Conservation (phyloP, 2,797 vertebrate species). For the Pampus argenteus region DNA sequence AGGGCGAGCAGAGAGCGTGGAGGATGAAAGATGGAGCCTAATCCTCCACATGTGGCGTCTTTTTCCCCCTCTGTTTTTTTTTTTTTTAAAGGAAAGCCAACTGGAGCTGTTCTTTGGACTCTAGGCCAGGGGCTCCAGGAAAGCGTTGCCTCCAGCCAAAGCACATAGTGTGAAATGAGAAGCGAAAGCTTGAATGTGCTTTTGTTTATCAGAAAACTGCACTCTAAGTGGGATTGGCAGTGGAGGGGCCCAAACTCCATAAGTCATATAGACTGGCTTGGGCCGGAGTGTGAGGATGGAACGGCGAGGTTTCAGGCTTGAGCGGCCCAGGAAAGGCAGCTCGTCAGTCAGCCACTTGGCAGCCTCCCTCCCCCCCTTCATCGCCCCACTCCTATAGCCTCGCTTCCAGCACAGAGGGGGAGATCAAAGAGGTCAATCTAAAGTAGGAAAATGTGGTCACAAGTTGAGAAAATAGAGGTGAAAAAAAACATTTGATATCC, state of each 20-base stretch:
- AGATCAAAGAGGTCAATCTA: constrained; percentile 86
- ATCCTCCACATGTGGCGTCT: constrained; percentile 88
- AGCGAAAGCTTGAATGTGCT: constrained; percentile 91
- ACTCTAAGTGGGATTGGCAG: constrained; percentile 90
- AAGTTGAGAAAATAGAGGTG: constrained; percentile 69
- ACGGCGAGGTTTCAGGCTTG: constrained; percentile 78
- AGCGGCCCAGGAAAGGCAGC: constrained; percentile 77
- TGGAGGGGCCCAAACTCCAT: constrained; percentile 85
- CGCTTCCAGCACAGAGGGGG: constrained; percentile 73
- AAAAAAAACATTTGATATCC: constrained; percentile 57
- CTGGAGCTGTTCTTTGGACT: constrained; percentile 88
- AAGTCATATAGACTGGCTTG: constrained; percentile 88
- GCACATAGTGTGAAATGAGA: constrained; percentile 92
- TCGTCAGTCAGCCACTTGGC: constrained; percentile 82
- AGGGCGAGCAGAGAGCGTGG: constrained; percentile 84
- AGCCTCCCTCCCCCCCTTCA: constrained; percentile 53
- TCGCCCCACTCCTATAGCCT: constrained; percentile 76
- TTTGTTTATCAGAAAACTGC: constrained; percentile 92
- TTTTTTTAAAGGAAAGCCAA: constrained; percentile 85
- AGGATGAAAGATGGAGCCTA: constrained; percentile 88
- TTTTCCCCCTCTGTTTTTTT: constrained; percentile 49
- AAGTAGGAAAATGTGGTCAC: constrained; percentile 79
- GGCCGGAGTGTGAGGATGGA: constrained; percentile 79
- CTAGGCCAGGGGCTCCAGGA: constrained; percentile 87
- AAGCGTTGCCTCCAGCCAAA: constrained; percentile 88